Evolutionary conservation across 2,113 vertebrate genomes (phyloP).

Genomic region (Lathamus discolor): DNA sequence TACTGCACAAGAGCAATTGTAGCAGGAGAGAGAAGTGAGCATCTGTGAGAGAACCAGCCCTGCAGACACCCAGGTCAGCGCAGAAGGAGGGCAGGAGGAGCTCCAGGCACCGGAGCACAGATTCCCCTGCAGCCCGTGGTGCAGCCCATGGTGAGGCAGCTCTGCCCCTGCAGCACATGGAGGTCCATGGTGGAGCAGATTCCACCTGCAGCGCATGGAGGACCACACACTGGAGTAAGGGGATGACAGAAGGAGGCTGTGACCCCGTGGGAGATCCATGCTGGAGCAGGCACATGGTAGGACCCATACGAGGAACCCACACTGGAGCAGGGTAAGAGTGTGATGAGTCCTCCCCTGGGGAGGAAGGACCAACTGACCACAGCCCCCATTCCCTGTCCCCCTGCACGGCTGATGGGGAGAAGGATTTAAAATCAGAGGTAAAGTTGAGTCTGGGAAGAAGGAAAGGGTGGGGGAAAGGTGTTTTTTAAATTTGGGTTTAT

Average conservation of each 20-base stretch:
- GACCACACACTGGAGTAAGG: not conserved
- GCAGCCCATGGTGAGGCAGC: not conserved
- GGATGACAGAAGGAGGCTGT: not conserved
- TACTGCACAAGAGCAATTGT: not conserved
- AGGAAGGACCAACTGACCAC: not conserved
- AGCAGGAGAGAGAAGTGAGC: not conserved
- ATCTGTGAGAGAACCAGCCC: not conserved
- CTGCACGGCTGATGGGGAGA: too few relatives aligned
- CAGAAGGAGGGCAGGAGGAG: not conserved
- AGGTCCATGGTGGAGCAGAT: not conserved
- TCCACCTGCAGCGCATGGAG: not conserved
- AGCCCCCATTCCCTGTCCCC: not conserved
- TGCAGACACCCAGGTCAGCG: not conserved
- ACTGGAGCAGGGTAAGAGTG: not conserved
- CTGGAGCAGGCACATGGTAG: not conserved
- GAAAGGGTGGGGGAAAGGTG: not conserved
- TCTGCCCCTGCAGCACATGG: not conserved
- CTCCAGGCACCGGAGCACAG: not conserved
- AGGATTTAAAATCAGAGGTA: not conserved
- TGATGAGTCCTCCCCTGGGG: not conserved
- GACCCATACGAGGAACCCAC: too few relatives aligned
- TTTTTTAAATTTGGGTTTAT: not conserved
- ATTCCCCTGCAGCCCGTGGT: not conserved
- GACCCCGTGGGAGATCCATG: fast-evolving
- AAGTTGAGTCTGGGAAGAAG: not conserved